phyloP scores from a whole-genome alignment of 2,888 invertebrate genomes.

The Hirudinaria manillensis region DNA sequence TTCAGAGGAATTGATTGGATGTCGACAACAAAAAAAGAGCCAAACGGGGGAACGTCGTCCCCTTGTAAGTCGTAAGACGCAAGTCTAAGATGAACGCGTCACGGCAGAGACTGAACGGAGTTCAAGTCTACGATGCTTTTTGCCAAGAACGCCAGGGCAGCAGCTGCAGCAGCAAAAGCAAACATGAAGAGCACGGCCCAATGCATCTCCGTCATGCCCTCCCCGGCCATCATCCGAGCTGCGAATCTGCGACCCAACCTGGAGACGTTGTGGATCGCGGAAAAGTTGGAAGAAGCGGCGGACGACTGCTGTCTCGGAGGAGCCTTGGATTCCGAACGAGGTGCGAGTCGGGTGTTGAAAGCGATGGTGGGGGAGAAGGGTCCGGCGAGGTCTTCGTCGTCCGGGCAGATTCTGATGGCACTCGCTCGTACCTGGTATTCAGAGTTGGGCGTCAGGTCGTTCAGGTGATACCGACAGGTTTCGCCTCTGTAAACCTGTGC shows the following conservation, averaged over 20 bases:
- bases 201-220: constrained; percentile 60
- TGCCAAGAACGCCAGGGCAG: constrained; percentile 62
- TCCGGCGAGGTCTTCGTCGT: constrained; percentile 5
- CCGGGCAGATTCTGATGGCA: constrained; percentile 59
- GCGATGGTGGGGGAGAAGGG: constrained; percentile 24
- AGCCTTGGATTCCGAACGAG: not conserved
- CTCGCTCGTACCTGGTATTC: constrained; percentile 74
- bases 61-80: too few relatives aligned
- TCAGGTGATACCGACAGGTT: constrained; percentile 57
- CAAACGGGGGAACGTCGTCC: too few relatives aligned
- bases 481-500: constrained; percentile 57
- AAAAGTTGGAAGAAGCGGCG: not conserved
- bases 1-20: too few relatives aligned
- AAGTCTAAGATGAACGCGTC: too few relatives aligned
- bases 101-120: not conserved
- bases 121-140: constrained; percentile 52
- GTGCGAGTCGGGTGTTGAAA: constrained; percentile 25
- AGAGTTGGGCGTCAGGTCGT: constrained; percentile 67
- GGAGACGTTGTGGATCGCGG: not conserved
- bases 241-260: not conserved
- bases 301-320: constrained; percentile 11
- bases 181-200: constrained; percentile 63
- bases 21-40: too few relatives aligned
- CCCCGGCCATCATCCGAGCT: not conserved
- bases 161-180: constrained; percentile 62